Evolutionary conservation across 2,888 invertebrate genomes (phyloP), one percentile per base, ranked within the genome.

Genomic region (Melolontha melolontha): DNA sequence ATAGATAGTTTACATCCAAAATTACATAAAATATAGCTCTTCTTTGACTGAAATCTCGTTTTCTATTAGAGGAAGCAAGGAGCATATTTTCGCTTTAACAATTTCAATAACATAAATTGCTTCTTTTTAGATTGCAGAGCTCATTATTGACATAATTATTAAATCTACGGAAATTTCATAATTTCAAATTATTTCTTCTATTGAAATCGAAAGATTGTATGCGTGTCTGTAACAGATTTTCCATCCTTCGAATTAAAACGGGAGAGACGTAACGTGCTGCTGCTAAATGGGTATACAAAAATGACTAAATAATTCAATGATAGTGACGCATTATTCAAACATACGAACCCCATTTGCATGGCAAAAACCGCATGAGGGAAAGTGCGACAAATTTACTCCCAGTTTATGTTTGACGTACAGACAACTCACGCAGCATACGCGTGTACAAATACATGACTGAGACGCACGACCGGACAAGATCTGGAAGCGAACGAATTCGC

Each of bases 311-410:
- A 47, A 66, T 55, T 70, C 67, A 69, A 66, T 65, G 57, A 68
- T 64, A 64, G 8, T 72, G 72, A 72, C 66, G 71, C 72, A 72
- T 72, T 72, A 72, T 71, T 71, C 72, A 71, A 71, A 72, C 71
- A 71, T 70, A 71, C 52, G 71, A 51, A 64, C 59, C 55, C 52
- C 29, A 71, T 72, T 72, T 72, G 57, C 72, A 69, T 70, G 57
- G 64, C 65, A 68, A 67, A 47, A 59, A 49, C 47, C 44, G 34
- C 29, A 12, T 11, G 1, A 16, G 59, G 14, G 7, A 64, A 64
- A 62, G 14, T 29, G 34, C 59, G 39, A 27, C 44, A 34, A 47
- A 59, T 59, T 59, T 44, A 34, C 39, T 14, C 17, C 34, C 16
- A 16, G 29, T 39, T 42, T 42, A 44, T 57, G 12, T 42, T 57